Evolutionary conservation across 2,113 vertebrate species (phyloP).

Genomic region (Platysternon megacephalum): DNA sequence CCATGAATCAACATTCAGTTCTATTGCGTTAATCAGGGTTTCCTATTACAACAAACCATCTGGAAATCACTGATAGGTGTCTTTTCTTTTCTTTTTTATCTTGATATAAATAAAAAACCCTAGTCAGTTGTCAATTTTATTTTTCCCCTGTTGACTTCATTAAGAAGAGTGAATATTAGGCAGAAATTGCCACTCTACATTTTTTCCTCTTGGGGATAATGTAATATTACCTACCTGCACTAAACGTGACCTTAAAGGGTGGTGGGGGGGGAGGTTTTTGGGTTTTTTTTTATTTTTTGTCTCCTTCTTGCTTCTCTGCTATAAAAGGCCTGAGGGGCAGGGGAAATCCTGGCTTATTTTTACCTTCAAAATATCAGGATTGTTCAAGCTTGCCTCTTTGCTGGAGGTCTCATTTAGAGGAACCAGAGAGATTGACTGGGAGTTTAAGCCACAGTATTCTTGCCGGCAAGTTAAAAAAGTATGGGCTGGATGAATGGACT

Average conservation of each 20-base stretch:
- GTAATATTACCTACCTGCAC: not conserved
- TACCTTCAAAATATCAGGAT: not conserved
- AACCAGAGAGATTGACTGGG: not conserved
- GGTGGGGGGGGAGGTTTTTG: not conserved
- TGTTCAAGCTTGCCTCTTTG: not conserved
- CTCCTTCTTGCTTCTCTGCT: not conserved
- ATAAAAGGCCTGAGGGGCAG: not conserved
- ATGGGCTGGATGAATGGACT: too few species aligned
- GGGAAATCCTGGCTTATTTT: not conserved
- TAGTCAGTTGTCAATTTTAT: slow-evolving; percentile 38
- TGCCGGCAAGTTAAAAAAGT: too few species aligned
- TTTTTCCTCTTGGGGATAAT: not conserved
- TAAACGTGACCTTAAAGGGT: not conserved
- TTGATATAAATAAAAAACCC: slow-evolving; percentile 37
- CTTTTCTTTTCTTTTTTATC: not conserved
- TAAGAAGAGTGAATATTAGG: slow-evolving; percentile 39
- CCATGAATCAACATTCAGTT: slow-evolving; percentile 65
- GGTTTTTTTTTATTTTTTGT: too few species aligned
- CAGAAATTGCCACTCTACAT: not conserved
- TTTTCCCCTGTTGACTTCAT: slow-evolving; percentile 46
- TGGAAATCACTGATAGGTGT: slow-evolving; percentile 37
- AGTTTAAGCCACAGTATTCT: not conserved
- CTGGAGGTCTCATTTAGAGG: not conserved
- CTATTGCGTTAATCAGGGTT: slow-evolving; percentile 49
- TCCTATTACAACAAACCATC: not conserved